These are phyloP conservation scores for Himantopus leucocephalus DNA, from an alignment of 2,113 vertebrate species.

Conservation along the genomic window DNA sequence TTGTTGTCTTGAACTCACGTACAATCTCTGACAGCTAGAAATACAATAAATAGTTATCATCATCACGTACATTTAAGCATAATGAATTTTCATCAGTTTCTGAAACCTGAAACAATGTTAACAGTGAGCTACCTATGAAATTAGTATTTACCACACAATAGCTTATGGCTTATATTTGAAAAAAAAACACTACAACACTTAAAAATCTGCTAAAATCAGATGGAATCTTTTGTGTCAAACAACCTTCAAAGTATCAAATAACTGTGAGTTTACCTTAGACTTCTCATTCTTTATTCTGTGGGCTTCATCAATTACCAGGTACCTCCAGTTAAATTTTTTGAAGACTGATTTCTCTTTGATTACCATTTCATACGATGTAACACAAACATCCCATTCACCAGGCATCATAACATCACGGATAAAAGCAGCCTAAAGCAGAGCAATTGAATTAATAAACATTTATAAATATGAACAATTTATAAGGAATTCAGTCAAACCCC, in stretches of 20 bases:
- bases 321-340: conserved; percentile 92
- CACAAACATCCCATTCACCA: conserved; percentile 91
- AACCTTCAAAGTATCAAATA: neutral
- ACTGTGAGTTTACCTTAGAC: conserved; percentile 81
- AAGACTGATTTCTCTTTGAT: conserved; percentile 91
- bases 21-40: conserved; percentile 88
- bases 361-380: conserved; percentile 91
- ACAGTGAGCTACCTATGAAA: neutral
- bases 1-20: conserved; percentile 90
- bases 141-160: neutral
- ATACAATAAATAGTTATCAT: neutral
- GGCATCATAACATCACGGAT: conserved; percentile 92
- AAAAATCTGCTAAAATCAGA: neutral
- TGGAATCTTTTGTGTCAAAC: neutral
- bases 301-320: conserved; percentile 89
- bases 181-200: neutral
- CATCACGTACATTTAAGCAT: neutral
- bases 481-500: neutral
- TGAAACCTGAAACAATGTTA: neutral
- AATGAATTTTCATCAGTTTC: neutral
- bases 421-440: conserved; percentile 84
- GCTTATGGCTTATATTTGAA: neutral
- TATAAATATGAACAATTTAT: neutral
- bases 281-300: conserved; percentile 94
- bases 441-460: neutral